Conservation (phyloP, 1,140 invertebrate genomes). For the Drosophila sp. region DNA sequence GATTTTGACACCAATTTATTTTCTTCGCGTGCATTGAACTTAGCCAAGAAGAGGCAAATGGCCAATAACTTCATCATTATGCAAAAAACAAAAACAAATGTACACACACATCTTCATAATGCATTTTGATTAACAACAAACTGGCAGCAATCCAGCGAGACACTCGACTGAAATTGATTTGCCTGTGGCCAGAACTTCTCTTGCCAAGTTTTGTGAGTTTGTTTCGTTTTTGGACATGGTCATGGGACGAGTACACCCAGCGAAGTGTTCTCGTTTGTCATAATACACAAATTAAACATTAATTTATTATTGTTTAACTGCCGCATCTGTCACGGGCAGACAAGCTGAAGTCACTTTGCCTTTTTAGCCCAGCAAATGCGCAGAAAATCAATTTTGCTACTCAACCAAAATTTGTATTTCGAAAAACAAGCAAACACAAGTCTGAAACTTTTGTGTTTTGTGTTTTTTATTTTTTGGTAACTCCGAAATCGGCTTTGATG, state of each 20-base stretch:
- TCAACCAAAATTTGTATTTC: slow-evolving; percentile 54
- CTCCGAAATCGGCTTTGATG: slow-evolving; percentile 46
- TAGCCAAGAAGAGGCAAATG: slow-evolving; percentile 17
- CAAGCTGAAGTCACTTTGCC: slow-evolving; percentile 6
- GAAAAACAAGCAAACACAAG: slow-evolving; percentile 40
- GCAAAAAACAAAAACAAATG: background rate
- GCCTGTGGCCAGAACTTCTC: slow-evolving; percentile 22
- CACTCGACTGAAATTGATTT: slow-evolving; percentile 50
- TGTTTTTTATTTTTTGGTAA: slow-evolving; percentile 33
- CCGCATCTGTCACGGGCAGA: slow-evolving; percentile 51
- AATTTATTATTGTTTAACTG: slow-evolving; percentile 56
- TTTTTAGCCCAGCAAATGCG: slow-evolving; percentile 32
- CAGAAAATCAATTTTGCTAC: slow-evolving; percentile 63
- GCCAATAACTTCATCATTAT: slow-evolving; percentile 36
- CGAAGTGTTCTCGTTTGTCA: slow-evolving; percentile 15
- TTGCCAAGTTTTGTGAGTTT: slow-evolving; percentile 29
- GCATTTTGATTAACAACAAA: slow-evolving; percentile 39
- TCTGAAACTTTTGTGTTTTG: slow-evolving; percentile 39
- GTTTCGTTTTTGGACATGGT: slow-evolving; percentile 37
- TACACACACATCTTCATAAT: slow-evolving; percentile 6
- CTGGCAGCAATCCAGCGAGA: slow-evolving; percentile 48
- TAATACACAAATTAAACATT: slow-evolving; percentile 40
- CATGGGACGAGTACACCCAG: slow-evolving; percentile 32
- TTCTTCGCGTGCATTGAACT: slow-evolving; percentile 48
- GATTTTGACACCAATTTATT: slow-evolving; percentile 41